phyloP scores from a whole-genome alignment of 1,140 invertebrate species.

The Phenacoccus solenopsis region DNA sequence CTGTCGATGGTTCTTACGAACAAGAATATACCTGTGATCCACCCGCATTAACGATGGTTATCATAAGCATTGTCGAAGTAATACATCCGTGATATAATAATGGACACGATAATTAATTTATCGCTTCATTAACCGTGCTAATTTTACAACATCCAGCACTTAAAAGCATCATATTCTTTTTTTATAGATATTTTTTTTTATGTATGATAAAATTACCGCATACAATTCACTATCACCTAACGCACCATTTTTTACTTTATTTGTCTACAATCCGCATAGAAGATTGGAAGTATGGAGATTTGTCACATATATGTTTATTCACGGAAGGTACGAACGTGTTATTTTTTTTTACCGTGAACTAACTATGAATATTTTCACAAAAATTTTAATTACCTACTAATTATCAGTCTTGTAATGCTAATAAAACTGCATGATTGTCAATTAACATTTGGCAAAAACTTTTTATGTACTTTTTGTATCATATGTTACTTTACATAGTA shows the following conservation, averaged over 20 bases:
- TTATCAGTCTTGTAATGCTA: too few relatives aligned
- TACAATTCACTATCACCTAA: slow-evolving; percentile 34
- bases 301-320: slow-evolving; percentile 92
- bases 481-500: neutral
- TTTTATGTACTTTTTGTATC: neutral
- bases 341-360: too few relatives aligned
- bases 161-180: slow-evolving; percentile 15
- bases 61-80: slow-evolving; percentile 37
- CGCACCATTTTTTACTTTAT: slow-evolving; percentile 57
- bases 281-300: slow-evolving; percentile 85
- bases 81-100: slow-evolving; percentile 6
- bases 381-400: too few relatives aligned
- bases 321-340: slow-evolving; percentile 76
- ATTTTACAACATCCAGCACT: too few relatives aligned
- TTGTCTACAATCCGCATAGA: slow-evolving; percentile 83
- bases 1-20: slow-evolving; percentile 58
- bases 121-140: too few relatives aligned
- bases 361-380: too few relatives aligned
- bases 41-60: slow-evolving; percentile 71
- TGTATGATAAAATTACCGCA: slow-evolving; percentile 33
- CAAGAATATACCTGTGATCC: slow-evolving; percentile 76
- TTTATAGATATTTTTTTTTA: slow-evolving; percentile 28
- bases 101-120: too few relatives aligned
- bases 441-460: neutral
- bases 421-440: too few relatives aligned